Evolutionary conservation across 2,888 invertebrate species (phyloP).

Genomic region (Caenorhabditis plicata): DNA sequence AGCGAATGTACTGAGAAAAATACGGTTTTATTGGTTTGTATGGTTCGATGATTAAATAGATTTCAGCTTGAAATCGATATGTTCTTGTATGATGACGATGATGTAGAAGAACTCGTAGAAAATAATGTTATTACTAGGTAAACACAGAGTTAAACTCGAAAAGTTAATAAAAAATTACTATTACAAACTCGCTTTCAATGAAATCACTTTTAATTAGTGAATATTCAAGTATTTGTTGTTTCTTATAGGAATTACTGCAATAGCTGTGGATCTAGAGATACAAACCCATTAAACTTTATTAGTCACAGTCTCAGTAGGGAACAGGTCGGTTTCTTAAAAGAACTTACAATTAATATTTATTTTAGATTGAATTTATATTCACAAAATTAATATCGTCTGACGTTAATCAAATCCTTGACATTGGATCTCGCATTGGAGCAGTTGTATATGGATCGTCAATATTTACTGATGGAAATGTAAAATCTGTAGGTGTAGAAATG

Average conservation of each 20-base stretch:
- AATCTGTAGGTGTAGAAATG: conserved; percentile 76
- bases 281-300: conserved; percentile 67
- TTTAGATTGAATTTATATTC: conserved; percentile 73
- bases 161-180: neutral
- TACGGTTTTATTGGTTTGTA: too few species aligned
- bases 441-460: conserved; percentile 72
- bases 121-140: conserved; percentile 68
- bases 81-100: conserved; percentile 75
- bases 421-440: conserved; percentile 76
- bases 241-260: conserved; percentile 71
- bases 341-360: too few species aligned
- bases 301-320: conserved; percentile 51
- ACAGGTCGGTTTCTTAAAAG: too few species aligned
- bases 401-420: conserved; percentile 70
- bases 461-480: conserved; percentile 53
- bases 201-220: too few species aligned
- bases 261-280: conserved; percentile 70
- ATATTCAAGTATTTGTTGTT: too few species aligned
- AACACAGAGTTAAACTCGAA: too few species aligned
- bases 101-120: conserved; percentile 72
- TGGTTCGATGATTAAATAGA: too few species aligned
- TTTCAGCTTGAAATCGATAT: conserved; percentile 73
- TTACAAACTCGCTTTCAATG: too few species aligned
- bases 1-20: conserved; percentile 39
- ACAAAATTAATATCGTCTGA: conserved; percentile 71